Conservation (phyloP, 2,797 vertebrate species). For the Pangasius macronema region DNA sequence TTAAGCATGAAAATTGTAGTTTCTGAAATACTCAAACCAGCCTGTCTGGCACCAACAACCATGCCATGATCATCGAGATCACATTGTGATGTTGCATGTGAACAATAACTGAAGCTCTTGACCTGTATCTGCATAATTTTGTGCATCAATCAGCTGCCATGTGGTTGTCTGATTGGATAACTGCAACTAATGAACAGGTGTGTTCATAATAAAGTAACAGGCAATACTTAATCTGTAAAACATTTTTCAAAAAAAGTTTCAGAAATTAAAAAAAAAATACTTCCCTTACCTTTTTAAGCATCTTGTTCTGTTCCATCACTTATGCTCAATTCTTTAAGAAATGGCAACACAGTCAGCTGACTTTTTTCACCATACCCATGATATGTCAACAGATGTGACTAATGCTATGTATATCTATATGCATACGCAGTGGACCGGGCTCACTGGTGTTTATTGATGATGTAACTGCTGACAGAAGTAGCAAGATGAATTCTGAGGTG, state of each 20-base stretch:
- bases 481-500: too few relatives aligned
- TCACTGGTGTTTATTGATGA: too few relatives aligned
- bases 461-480: too few relatives aligned
- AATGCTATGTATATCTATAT: too few relatives aligned
- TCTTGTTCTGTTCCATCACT: too few relatives aligned
- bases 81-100: neutral
- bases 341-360: neutral
- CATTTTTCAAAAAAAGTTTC: too few relatives aligned
- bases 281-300: too few relatives aligned
- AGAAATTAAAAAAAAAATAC: too few relatives aligned
- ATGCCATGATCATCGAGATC: neutral
- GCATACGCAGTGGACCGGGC: too few relatives aligned
- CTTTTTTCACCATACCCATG: neutral
- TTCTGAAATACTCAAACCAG: neutral
- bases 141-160: neutral
- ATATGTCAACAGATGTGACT: neutral
- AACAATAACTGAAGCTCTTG: neutral
- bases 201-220: too few relatives aligned
- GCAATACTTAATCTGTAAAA: too few relatives aligned
- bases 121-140: neutral
- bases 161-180: neutral
- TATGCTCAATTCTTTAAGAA: too few relatives aligned
- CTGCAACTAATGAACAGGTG: neutral
- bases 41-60: neutral
- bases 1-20: neutral